Evolutionary conservation across 2,797 vertebrate species (phyloP), one percentile per base, ranked within the genome.

Genomic region (Antennarius maculatus): DNA sequence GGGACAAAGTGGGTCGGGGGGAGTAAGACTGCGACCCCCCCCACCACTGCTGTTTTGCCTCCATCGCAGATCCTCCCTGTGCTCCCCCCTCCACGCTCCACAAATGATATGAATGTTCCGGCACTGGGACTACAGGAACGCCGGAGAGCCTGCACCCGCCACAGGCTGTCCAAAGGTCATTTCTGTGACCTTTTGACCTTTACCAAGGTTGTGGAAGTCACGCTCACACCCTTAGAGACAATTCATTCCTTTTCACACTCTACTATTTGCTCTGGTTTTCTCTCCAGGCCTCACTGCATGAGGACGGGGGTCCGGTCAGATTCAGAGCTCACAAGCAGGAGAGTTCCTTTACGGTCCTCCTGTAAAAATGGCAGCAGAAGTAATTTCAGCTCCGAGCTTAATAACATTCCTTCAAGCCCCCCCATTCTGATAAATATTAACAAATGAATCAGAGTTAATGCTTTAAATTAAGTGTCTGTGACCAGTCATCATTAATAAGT

Each of bases 391-490:
- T 83, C 58, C 3, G 10, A 66, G 81, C 59, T 63, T 90, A 89
- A 92, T 90, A 84, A 86, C 83, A 86, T 76, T 78, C 74, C 85
- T 78, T 59, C 47, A 39, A 81, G 69, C 72, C 57, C 74, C 69
- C 74, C 75, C 60, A 17, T 79, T 86, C 77, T 88, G 89, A 93
- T 87, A 91, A 90, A 92, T 91, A 93, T 91, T 86, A 92, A 92
- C 87, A 92, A 92, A 93, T 92, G 85, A 91, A 91, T 92, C 82
- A 81, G 83, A 76, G 81, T 78, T 91, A 89, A 91, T 90, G 88
- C 82, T 90, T 90, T 81, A 86, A 92, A 92, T 92, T 82, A 92
- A 92, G 87, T 84, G 89, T 87, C 85, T 89, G 90, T 83, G 85
- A 89, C 83, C 84, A 85, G 83, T 79, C 80, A 71, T 91, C 85